These are phyloP conservation scores for Pedionomus torquatus DNA, from an alignment of 2,113 vertebrate genomes.

Conservation along the genomic window DNA sequence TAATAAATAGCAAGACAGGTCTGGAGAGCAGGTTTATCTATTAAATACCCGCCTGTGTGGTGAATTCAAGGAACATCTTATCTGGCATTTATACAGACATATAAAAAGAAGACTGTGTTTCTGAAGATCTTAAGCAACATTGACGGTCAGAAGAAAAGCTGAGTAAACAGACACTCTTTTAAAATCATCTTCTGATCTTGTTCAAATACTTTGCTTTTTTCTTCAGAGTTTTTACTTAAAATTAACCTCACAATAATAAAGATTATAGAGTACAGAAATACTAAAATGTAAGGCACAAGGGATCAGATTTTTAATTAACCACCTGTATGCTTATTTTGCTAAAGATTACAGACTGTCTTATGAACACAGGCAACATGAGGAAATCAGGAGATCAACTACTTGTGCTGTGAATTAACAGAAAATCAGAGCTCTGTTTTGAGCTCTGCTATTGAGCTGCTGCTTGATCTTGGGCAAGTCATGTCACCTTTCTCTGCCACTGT, in stretches of 20 bases:
- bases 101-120: neutral
- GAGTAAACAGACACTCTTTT: neutral
- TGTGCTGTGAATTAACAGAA: neutral
- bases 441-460: neutral
- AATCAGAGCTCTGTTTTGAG: neutral
- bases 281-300: neutral
- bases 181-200: neutral
- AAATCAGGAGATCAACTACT: neutral
- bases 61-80: neutral
- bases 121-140: neutral
- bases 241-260: neutral
- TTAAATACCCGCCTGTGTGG: neutral
- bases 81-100: neutral
- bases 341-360: neutral
- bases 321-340: neutral
- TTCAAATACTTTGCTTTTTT: neutral
- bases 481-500: neutral
- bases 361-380: neutral
- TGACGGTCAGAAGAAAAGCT: neutral
- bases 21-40: neutral
- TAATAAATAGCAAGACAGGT: neutral
- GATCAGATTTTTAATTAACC: neutral
- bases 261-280: neutral
- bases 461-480: neutral
- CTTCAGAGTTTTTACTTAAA: neutral